These are phyloP conservation scores for human (Homo sapiens) DNA, from an alignment of 2,113 vertebrate genomes.

Conservation along the genomic window DNA sequence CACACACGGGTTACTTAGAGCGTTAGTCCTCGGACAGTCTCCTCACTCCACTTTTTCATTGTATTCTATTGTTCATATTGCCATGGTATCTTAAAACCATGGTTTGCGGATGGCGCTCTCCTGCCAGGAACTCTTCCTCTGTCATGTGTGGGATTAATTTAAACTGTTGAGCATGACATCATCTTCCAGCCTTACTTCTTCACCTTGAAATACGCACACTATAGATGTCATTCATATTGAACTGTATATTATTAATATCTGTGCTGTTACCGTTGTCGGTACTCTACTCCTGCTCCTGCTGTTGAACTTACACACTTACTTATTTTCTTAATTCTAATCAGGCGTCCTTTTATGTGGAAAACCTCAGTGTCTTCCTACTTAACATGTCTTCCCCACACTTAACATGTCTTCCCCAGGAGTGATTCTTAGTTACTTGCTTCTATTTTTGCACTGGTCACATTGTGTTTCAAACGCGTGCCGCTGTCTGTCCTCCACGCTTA, in stretches of 20 bases:
- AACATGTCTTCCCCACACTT: background rate
- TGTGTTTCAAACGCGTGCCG: background rate
- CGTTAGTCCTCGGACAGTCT: background rate
- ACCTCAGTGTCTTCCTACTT: background rate
- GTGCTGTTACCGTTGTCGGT: no score
- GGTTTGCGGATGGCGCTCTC: background rate
- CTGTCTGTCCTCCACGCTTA: no score
- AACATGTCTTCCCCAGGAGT: background rate
- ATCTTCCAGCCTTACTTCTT: background rate
- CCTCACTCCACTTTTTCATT: background rate
- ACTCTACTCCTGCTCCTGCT: background rate
- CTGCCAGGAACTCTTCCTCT: no score
- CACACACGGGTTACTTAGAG: background rate
- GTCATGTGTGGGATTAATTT: background rate
- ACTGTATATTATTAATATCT: no score
- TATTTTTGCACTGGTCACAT: background rate
- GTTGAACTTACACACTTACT: no score
- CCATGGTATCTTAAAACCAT: background rate
- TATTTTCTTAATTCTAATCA: background rate
- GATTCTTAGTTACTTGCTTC: background rate
- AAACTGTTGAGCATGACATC: background rate
- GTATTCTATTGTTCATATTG: background rate
- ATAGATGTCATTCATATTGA: background rate
- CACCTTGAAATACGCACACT: background rate
- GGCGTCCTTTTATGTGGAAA: background rate